phyloP scores from a whole-genome alignment of 1,140 invertebrate species.

The Drosophila truncata region DNA sequence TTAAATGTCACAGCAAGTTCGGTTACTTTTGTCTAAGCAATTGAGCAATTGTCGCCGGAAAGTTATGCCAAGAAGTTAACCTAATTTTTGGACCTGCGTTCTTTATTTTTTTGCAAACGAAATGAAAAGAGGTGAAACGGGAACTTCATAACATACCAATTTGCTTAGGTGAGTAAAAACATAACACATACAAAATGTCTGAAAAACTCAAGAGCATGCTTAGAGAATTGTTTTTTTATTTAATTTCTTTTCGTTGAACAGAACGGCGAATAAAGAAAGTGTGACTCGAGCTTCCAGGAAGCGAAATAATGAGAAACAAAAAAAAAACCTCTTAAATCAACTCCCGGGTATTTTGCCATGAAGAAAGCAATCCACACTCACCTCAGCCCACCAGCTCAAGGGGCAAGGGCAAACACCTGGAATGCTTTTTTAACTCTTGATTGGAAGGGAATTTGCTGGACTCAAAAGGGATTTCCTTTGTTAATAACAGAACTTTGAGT shows the following conservation, averaged over 20 bases:
- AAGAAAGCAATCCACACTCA: slow-evolving; percentile 39
- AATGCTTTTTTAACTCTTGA: no score
- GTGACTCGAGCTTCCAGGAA: slow-evolving; percentile 26
- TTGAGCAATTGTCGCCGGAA: slow-evolving; percentile 65
- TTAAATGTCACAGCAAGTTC: slow-evolving; percentile 66
- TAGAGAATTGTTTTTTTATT: slow-evolving; percentile 11
- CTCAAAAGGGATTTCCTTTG: slow-evolving; percentile 35
- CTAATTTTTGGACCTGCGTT: slow-evolving; percentile 31
- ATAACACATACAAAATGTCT: not conserved
- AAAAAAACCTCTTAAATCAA: slow-evolving; percentile 1
- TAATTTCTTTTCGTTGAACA: slow-evolving; percentile 35
- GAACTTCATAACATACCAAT: slow-evolving; percentile 65
- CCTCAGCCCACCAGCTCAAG: slow-evolving; percentile 12
- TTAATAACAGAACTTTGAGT: not conserved
- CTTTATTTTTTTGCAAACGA: slow-evolving; percentile 48
- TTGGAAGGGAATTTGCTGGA: slow-evolving; percentile 5
- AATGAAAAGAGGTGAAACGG: slow-evolving; percentile 18
- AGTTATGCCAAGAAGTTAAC: slow-evolving; percentile 34
- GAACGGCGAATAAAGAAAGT: slow-evolving; percentile 28
- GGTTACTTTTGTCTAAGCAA: slow-evolving; percentile 19
- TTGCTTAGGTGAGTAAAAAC: slow-evolving; percentile 59
- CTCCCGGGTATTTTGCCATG: slow-evolving; percentile 20
- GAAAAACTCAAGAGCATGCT: slow-evolving; percentile 16
- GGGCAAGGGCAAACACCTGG: slow-evolving; percentile 39
- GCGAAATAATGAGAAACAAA: slow-evolving; percentile 31